phyloP scores from a whole-genome alignment of 1,140 invertebrate species.

The Druon quercuslanigerum region DNA sequence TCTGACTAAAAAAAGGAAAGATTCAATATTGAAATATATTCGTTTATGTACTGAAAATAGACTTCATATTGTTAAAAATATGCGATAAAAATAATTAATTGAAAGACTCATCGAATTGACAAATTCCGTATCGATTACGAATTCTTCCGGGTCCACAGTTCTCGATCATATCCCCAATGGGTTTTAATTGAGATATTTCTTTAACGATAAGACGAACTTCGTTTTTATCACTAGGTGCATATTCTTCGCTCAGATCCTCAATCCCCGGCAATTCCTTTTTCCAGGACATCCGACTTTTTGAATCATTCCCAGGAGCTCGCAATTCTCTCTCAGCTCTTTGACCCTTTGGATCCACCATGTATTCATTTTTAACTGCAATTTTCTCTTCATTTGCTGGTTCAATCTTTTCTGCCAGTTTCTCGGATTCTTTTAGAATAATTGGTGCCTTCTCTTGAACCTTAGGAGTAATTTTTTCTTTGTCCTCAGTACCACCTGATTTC shows the following conservation, averaged over 20 bases:
- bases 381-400: neutral
- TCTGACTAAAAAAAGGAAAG: neutral
- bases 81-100: conserved; percentile 31
- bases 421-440: too few species aligned
- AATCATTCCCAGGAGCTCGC: neutral
- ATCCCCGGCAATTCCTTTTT: conserved; percentile 48
- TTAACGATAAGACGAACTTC: conserved; percentile 15
- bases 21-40: neutral
- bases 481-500: too few species aligned
- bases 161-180: conserved; percentile 65
- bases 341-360: neutral
- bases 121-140: conserved; percentile 63
- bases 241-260: conserved; percentile 34
- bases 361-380: neutral
- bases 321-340: neutral
- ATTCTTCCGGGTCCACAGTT: conserved; percentile 69
- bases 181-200: conserved; percentile 46
- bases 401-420: too few species aligned
- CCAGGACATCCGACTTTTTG: conserved; percentile 36
- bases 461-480: too few species aligned
- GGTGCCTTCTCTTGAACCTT: too few species aligned
- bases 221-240: conserved; percentile 19
- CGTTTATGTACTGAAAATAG: neutral
- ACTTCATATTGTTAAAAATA: conserved; percentile 16
- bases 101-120: conserved; percentile 48